A percentile compares a stretch with the other conserved stretches of the same genome.
phyloP scores from a whole-genome alignment of 2,888 invertebrate genomes.

The Acleris emargana region DNA sequence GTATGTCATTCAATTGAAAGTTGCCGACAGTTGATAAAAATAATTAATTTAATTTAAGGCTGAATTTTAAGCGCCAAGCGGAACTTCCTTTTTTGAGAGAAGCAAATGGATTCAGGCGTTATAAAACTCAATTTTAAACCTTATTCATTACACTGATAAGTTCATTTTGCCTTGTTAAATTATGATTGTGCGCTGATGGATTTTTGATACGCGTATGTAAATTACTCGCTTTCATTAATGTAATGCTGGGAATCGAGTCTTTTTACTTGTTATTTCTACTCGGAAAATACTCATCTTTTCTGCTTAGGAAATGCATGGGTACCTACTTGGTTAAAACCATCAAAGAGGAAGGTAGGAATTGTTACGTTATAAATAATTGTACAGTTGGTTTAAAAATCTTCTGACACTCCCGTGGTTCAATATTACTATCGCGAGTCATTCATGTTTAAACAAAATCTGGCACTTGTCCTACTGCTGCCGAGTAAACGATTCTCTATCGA shows the following conservation, averaged over 20 bases:
- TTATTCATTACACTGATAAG: background rate
- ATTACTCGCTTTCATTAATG: conserved; percentile 41
- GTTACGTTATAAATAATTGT: too few species aligned
- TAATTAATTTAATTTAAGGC: conserved; percentile 2
- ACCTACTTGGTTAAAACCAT: too few species aligned
- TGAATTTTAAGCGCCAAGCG: conserved; percentile 7
- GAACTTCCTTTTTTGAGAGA: conserved; percentile 1
- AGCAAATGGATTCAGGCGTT: background rate
- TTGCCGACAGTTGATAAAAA: conserved; percentile 1
- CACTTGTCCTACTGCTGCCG: too few species aligned
- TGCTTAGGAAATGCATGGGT: background rate
- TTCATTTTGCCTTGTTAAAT: background rate
- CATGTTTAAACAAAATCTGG: too few species aligned
- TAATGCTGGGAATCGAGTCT: conserved; percentile 34
- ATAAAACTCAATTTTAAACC: background rate
- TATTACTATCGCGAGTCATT: too few species aligned
- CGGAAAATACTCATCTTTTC: background rate
- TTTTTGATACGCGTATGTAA: conserved; percentile 43
- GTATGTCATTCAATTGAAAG: conserved; percentile 14
- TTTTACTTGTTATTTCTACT: background rate
- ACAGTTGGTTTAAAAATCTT: too few species aligned
- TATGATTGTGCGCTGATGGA: conserved; percentile 38
- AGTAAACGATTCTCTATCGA: too few species aligned
- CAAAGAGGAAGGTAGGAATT: too few species aligned
- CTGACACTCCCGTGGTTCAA: too few species aligned